Percentiles rank a stretch among this genome's conserved stretches.
Conservation (phyloP, 2,888 invertebrate genomes). For the Liposcelis brunnea region DNA sequence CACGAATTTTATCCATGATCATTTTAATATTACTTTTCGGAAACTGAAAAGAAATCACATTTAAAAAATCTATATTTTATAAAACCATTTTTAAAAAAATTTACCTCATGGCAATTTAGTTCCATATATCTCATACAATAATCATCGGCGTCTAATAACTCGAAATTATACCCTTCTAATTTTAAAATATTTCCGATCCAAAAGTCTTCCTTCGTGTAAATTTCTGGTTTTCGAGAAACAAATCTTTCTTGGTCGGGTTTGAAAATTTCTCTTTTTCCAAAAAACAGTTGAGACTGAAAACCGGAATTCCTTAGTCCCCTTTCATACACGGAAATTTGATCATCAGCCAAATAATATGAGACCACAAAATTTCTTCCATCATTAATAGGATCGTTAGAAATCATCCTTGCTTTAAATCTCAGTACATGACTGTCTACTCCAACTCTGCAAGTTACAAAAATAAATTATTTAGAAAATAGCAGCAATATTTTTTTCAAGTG, state of each 20-base stretch:
- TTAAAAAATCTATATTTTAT: slow-evolving; percentile 2
- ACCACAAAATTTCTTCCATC: slow-evolving; percentile 57
- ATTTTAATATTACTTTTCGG: slow-evolving; percentile 51
- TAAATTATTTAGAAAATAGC: slow-evolving; percentile 2
- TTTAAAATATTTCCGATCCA: slow-evolving; percentile 66
- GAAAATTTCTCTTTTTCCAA: slow-evolving; percentile 38
- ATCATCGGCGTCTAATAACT: slow-evolving; percentile 65
- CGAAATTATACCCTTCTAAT: slow-evolving; percentile 61
- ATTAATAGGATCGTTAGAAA: slow-evolving; percentile 50
- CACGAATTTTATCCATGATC: slow-evolving; percentile 57
- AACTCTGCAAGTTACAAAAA: slow-evolving; percentile 27
- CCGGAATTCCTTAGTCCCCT: slow-evolving; percentile 56
- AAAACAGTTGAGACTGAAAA: slow-evolving; percentile 28
- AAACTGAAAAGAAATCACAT: slow-evolving; percentile 34
- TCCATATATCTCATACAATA: slow-evolving; percentile 82
- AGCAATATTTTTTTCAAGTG: not conserved
- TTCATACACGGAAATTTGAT: slow-evolving; percentile 70
- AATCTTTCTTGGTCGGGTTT: slow-evolving; percentile 53
- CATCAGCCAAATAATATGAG: slow-evolving; percentile 63
- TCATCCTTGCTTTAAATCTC: slow-evolving; percentile 60
- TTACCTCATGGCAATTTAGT: slow-evolving; percentile 49
- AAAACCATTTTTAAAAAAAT: slow-evolving; percentile 7
- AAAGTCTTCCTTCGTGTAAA: slow-evolving; percentile 64
- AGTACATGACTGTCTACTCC: slow-evolving; percentile 60
- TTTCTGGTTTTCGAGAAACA: slow-evolving; percentile 50